Evolutionary conservation across 2,797 vertebrate genomes (phyloP), one percentile per base, ranked within the genome.

Genomic region (Sandelia bainsii): DNA sequence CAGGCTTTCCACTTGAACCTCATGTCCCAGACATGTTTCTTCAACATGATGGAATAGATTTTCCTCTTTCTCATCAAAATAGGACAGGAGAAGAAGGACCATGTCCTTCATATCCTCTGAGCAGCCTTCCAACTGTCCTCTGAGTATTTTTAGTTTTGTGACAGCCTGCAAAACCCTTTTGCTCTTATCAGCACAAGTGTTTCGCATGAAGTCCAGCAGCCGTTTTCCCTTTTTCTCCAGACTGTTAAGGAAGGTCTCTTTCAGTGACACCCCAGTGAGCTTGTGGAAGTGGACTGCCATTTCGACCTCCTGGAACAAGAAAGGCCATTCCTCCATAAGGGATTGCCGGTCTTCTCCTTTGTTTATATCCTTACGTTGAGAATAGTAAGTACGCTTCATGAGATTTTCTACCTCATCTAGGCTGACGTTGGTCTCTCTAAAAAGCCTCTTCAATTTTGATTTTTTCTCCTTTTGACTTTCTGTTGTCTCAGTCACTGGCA

Each of bases 11-110:
- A 85, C 39, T 32, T 67, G 68, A 20, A 81, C 63, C 19, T 84
- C 74, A 29, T 62, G 45, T 69, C 72, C 40, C 63, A 63, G 23
- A 34, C 52, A 68, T 23, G 69, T 83, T 49, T 84, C 40, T 27
- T 88, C 76, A 1, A 68, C 63, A 57, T 61, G 72, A 37, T 64
- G 50, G 16, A 87, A 75, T 39, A 83, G 57, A n/a, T 45, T 72
- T 19, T 85, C 81, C 44, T 83, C 76, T 62, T 86, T 65, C 45
- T 81, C 65, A 59, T 78, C 34, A 23, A 83, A 82, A 8, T 78
- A 80, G 54, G 45, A 45, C 1, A 84, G 68, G 14, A 86, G 42
- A 27, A 83, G 70, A 1, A 75, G 62, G 32, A 84, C 25, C 77
- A 78, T 59, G 23, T 82, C 64, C 1, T 75, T 75, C 0, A 82